Evolutionary conservation across 2,888 invertebrate genomes (phyloP).

Genomic region (Stictocephala bisonia): DNA sequence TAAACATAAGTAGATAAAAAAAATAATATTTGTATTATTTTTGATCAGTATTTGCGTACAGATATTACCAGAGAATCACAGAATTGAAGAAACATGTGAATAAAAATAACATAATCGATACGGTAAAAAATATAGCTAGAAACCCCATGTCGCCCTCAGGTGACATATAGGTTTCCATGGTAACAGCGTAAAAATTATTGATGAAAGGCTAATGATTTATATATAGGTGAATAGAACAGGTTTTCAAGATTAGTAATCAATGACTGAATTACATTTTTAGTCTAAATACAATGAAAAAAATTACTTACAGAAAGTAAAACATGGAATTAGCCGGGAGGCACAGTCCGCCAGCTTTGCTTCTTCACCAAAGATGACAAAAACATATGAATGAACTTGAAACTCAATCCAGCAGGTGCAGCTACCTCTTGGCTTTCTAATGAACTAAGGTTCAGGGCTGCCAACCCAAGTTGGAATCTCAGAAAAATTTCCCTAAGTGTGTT

Average conservation of each 20-base stretch:
- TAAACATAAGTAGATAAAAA: not conserved
- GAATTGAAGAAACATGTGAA: too few species aligned
- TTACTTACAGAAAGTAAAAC: not conserved
- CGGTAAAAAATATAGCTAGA: not conserved
- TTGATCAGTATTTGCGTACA: not conserved
- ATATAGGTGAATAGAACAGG: not conserved
- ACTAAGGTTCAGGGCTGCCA: conserved; percentile 1
- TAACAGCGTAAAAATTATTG: not conserved
- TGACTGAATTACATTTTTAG: not conserved
- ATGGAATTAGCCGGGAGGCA: not conserved
- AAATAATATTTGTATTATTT: not conserved
- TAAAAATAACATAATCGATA: not conserved
- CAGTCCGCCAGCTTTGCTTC: conserved; percentile 6
- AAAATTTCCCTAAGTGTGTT: not conserved
- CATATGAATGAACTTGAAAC: not conserved
- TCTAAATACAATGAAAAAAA: not conserved
- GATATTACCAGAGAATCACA: too few species aligned
- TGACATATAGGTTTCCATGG: conserved; percentile 10
- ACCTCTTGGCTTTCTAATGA: conserved; percentile 6
- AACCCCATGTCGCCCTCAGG: conserved; percentile 6
- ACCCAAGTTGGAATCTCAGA: not conserved
- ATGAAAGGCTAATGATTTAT: not conserved
- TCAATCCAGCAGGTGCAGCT: not conserved
- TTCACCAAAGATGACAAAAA: not conserved
- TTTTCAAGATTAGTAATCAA: not conserved